These are phyloP conservation scores for Thera britannica DNA, from an alignment of 2,888 invertebrate genomes.

Conservation along the genomic window DNA sequence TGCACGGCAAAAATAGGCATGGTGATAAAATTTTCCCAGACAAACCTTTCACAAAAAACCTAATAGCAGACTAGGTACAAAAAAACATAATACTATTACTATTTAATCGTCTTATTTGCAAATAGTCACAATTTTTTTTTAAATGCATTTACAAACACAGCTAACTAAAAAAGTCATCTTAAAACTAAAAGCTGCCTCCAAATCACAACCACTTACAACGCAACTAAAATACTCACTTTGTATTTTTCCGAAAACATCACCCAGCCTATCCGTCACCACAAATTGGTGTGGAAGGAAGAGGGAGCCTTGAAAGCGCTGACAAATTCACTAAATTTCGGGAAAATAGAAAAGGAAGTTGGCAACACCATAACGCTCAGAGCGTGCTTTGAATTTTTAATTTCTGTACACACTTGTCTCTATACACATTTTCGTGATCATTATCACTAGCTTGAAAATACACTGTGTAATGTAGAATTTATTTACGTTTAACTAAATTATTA, in stretches of 20 bases:
- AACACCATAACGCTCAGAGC: conserved; percentile 37
- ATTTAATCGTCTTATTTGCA: no score
- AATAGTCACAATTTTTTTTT: no score
- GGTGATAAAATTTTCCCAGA: no score
- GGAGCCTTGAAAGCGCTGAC: conserved; percentile 53
- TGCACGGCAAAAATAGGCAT: no score
- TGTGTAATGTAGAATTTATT: no score
- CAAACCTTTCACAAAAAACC: no score
- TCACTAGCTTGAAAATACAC: no score
- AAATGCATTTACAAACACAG: no score
- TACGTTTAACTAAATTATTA: no score
- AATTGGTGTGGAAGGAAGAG: conserved; percentile 61
- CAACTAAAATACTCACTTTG: conserved; percentile 15
- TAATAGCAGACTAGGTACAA: no score
- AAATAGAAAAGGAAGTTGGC: conserved; percentile 46
- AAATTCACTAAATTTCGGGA: conserved; percentile 34
- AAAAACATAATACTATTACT: no score
- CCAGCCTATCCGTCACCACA: conserved; percentile 64
- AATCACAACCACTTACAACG: conserved; percentile 17
- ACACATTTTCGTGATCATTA: neutral
- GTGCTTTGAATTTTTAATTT: conserved; percentile 41
- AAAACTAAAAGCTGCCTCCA: neutral
- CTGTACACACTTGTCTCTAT: neutral
- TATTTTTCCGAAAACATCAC: conserved; percentile 27
- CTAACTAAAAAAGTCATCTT: no score